These are phyloP conservation scores for Phallusia fumigata DNA, from an alignment of 23 tunicate species.

Conservation along the genomic window DNA sequence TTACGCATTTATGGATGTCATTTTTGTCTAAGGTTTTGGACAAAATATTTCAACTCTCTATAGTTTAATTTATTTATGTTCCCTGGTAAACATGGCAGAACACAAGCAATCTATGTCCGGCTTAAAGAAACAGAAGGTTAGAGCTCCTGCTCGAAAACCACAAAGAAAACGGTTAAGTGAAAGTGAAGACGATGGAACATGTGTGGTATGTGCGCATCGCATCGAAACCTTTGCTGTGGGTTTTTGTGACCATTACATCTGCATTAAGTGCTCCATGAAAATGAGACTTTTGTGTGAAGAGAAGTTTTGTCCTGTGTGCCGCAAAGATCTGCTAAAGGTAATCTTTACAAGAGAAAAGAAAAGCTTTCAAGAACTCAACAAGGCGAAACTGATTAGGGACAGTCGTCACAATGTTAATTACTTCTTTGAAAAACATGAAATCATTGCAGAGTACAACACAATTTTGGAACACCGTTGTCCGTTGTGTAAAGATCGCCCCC, in stretches of 20 bases:
- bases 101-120: not conserved
- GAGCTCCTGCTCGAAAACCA: conserved; percentile 24
- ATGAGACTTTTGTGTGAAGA: conserved; percentile 78
- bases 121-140: conserved; percentile 18
- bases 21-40: too few relatives aligned
- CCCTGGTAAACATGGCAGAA: too few relatives aligned
- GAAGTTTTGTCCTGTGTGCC: conserved; percentile 75
- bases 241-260: conserved; percentile 76
- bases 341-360: conserved; percentile 29
- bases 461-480: conserved; percentile 69
- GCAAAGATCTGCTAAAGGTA: conserved; percentile 67
- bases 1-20: too few relatives aligned
- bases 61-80: too few relatives aligned
- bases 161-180: conserved; percentile 37
- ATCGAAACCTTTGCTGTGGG: conserved; percentile 83
- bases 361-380: conserved; percentile 25
- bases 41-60: too few relatives aligned
- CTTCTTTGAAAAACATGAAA: conserved; percentile 27
- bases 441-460: conserved; percentile 22
- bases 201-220: conserved; percentile 74
- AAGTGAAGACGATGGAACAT: conserved; percentile 63
- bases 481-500: conserved; percentile 54
- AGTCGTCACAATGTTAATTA: conserved; percentile 22
- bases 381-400: conserved; percentile 32
- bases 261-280: conserved; percentile 82